phyloP scores from a whole-genome alignment of 2,797 vertebrate genomes.

The Coreius guichenoti region DNA sequence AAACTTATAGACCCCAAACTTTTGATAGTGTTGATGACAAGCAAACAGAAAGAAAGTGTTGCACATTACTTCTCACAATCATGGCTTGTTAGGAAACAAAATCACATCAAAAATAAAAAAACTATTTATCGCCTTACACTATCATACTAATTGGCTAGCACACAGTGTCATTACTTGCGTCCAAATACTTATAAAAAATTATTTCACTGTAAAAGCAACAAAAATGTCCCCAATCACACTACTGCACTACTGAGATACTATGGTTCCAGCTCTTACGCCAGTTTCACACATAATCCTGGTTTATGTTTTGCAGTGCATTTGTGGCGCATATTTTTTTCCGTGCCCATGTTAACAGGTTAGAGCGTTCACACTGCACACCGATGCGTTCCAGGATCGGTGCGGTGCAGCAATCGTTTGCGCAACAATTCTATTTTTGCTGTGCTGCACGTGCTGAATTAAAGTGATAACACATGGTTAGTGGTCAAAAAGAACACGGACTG shows the following conservation, averaged over 20 bases:
- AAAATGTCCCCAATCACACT: not conserved
- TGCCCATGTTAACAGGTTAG: too few relatives aligned
- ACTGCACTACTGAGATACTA: not conserved
- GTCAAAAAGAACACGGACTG: too few relatives aligned
- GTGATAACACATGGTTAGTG: too few relatives aligned
- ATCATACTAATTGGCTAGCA: not conserved
- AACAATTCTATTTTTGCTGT: too few relatives aligned
- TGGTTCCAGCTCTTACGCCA: not conserved
- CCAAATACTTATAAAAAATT: not conserved
- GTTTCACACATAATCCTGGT: too few relatives aligned
- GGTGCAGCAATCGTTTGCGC: too few relatives aligned
- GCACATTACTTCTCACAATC: not conserved
- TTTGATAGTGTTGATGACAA: not conserved
- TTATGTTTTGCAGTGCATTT: too few relatives aligned
- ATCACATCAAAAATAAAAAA: constrained; percentile 2
- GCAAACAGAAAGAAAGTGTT: not conserved
- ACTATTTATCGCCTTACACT: not conserved
- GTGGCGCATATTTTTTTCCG: too few relatives aligned
- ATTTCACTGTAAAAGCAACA: not conserved
- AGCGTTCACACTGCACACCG: too few relatives aligned
- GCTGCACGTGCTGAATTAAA: too few relatives aligned
- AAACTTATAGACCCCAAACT: not conserved
- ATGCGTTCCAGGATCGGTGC: too few relatives aligned
- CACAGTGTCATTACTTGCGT: not conserved
- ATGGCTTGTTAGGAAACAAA: not conserved